Evolutionary conservation across 2,888 invertebrate genomes (phyloP), one percentile per base, ranked within the genome.

Genomic region (Mechanitis messenoides): DNA sequence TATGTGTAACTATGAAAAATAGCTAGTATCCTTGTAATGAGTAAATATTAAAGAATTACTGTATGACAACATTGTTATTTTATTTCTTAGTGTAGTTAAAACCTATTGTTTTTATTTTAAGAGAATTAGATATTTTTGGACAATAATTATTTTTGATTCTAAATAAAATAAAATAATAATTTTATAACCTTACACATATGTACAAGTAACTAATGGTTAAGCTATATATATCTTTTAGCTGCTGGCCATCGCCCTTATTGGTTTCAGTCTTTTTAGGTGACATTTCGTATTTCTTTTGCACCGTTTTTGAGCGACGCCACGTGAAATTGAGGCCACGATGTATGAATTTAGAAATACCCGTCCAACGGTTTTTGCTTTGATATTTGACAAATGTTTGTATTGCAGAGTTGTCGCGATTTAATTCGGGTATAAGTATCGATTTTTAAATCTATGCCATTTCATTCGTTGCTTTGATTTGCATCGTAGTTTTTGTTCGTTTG

Each of bases 281-380:
- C 63, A 62, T 61, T 67, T 68, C 65, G 65, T 62, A 55, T 59
- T 55, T 62, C 57, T 66, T 71, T 67, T 66, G 66, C 59, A 55
- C 56, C 66, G 63, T 68, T 74, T 74, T 71, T 70, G 71, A 69
- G 63, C 68, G 70, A 67, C 66, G 63, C 68, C 67, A 70, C 72
- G 73, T 74, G 72, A 72, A 74, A 74, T 73, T 69, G 70, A 69
- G 67, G 70, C 69, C 67, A 62, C 59, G 66, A 58, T 63, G 64
- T 68, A 67, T 69, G 69, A 67, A 67, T 66, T 65, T 69, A 70
- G 67, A 66, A 68, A 64, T 65, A 58, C 56, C 59, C 20, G 58
- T 46, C 50, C 42, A 33, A 45, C 28, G 62, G 56, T 64, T 64
- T 65, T 46, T 56, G 59, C 67, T 67, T 67, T 67, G 68, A 66